These are phyloP conservation scores for Dynastes grantii DNA, from an alignment of 2,888 invertebrate species.

Conservation along the genomic window DNA sequence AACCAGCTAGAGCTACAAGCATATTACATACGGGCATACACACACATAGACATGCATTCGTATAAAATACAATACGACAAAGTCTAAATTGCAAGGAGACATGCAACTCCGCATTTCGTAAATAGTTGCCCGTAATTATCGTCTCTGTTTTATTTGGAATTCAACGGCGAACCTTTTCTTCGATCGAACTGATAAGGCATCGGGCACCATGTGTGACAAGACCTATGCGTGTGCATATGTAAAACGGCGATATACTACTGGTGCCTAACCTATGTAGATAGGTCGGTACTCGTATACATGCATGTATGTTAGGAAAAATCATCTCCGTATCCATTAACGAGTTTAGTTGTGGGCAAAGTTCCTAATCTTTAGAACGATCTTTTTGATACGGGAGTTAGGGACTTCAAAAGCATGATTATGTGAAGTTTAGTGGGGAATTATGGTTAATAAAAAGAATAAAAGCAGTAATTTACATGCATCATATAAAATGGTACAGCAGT, in stretches of 20 bases:
- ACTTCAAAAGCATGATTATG: too few relatives aligned
- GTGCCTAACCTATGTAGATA: neutral
- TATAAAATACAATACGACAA: conserved; percentile 36
- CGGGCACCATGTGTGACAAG: conserved; percentile 33
- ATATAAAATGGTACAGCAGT: too few relatives aligned
- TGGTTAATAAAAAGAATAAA: too few relatives aligned
- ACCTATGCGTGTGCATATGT: conserved; percentile 30
- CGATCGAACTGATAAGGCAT: conserved; percentile 43
- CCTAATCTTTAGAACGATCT: conserved; percentile 20
- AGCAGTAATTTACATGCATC: too few relatives aligned
- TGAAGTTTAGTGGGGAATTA: neutral
- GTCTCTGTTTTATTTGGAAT: conserved; percentile 51
- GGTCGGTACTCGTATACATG: neutral
- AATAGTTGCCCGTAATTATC: conserved; percentile 51
- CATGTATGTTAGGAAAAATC: conserved; percentile 6
- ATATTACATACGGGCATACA: neutral
- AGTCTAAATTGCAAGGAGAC: conserved; percentile 47
- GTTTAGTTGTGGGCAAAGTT: neutral
- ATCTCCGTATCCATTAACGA: neutral
- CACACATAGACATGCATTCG: neutral
- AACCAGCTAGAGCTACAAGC: neutral
- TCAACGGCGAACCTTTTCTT: conserved; percentile 47
- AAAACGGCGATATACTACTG: neutral
- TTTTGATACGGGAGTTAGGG: neutral
- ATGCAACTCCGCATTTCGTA: conserved; percentile 51